Evolutionary conservation across 2,797 vertebrate species (phyloP).

Genomic region (Poeciliopsis turneri): DNA sequence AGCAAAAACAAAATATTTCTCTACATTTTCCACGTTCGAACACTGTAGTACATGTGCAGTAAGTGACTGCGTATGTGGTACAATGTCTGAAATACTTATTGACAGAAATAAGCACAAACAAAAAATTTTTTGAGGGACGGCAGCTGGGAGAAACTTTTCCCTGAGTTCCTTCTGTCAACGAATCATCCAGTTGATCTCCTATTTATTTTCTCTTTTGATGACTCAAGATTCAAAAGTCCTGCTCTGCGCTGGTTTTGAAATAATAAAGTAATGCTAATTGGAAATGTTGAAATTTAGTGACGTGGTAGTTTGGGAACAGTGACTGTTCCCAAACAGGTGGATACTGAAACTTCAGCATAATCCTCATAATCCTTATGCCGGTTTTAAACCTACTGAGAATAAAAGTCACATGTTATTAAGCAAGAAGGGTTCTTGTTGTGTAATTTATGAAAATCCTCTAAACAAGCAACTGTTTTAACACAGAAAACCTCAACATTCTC

Average conservation of each 20-base stretch:
- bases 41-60: no score
- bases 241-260: background rate
- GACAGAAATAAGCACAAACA: background rate
- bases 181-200: background rate
- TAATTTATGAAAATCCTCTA: background rate
- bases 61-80: background rate
- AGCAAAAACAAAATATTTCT: background rate
- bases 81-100: background rate
- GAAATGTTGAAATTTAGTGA: background rate
- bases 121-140: background rate
- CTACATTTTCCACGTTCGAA: background rate
- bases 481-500: background rate
- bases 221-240: background rate
- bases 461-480: background rate
- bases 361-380: background rate
- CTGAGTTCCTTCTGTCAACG: no score
- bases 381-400: background rate
- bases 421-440: background rate
- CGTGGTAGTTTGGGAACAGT: background rate
- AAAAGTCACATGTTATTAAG: background rate
- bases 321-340: background rate
- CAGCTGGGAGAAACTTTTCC: background rate
- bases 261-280: background rate
- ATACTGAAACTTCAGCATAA: background rate
- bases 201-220: background rate